phyloP scores from a whole-genome alignment of 2,113 vertebrate genomes.

The Alectura lathami region DNA sequence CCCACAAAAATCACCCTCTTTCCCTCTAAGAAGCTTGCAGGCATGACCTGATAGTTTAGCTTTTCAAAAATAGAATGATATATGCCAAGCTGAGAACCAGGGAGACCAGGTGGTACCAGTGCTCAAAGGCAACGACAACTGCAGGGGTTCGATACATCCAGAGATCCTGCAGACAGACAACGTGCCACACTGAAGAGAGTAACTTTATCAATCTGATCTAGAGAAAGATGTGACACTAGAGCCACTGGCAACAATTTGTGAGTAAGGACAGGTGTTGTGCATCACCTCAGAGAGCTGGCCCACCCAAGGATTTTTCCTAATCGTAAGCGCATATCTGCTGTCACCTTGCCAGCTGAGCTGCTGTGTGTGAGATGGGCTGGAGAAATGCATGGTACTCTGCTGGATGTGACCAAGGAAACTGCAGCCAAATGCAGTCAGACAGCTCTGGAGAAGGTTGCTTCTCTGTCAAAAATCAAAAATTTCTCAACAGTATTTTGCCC shows the following conservation, averaged over 20 bases:
- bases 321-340: not conserved
- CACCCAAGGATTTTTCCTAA: not conserved
- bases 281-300: not conserved
- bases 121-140: not conserved
- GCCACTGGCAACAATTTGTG: not conserved
- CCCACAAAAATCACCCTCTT: not conserved
- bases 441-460: not conserved
- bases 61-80: not conserved
- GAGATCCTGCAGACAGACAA: rapidly evolving
- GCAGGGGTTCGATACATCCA: not conserved
- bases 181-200: not conserved
- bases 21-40: not conserved
- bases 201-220: not conserved
- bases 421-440: not conserved
- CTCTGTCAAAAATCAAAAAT: not conserved
- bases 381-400: not conserved
- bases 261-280: rapidly evolving
- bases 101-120: not conserved
- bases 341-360: not conserved
- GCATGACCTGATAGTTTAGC: not conserved
- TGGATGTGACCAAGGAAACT: not conserved
- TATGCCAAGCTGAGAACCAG: not conserved
- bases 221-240: not conserved
- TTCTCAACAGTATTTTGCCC: not conserved
- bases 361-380: not conserved